Conservation (phyloP, 1,140 invertebrate genomes). For the Dreissena rostriformis region DNA sequence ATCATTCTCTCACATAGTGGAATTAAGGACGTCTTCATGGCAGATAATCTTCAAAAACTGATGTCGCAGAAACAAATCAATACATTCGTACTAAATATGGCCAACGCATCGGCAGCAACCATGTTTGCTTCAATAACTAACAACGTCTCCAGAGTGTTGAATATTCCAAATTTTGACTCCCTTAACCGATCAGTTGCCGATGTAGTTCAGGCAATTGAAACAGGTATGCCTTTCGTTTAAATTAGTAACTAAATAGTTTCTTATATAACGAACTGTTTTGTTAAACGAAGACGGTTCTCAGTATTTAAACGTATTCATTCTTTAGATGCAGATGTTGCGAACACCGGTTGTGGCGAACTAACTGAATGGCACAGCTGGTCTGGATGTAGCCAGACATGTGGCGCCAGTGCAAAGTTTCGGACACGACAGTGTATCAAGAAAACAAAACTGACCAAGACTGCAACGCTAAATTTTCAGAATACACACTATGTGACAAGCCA, state of each 20-base stretch:
- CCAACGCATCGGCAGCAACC: neutral
- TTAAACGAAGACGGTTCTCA: too few species aligned
- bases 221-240: too few species aligned
- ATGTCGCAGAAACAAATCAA: neutral
- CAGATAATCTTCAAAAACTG: neutral
- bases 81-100: constrained; percentile 4
- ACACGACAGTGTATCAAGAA: constrained; percentile 7
- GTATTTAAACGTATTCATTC: too few species aligned
- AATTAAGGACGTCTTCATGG: neutral
- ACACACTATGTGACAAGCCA: neutral
- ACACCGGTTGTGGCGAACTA: neutral
- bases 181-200: too few species aligned
- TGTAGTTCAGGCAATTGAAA: too few species aligned
- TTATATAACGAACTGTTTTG: too few species aligned
- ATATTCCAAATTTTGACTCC: neutral
- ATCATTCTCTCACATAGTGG: constrained; percentile 8
- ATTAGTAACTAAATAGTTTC: too few species aligned
- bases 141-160: neutral
- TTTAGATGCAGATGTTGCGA: neutral
- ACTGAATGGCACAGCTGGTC: neutral
- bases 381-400: neutral
- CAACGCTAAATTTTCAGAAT: neutral
- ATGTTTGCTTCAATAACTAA: neutral
- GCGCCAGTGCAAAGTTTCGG: neutral
- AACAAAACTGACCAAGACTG: constrained; percentile 7